Evolutionary conservation across 2,888 invertebrate genomes (phyloP).

Genomic region (Pyralis farinalis): DNA sequence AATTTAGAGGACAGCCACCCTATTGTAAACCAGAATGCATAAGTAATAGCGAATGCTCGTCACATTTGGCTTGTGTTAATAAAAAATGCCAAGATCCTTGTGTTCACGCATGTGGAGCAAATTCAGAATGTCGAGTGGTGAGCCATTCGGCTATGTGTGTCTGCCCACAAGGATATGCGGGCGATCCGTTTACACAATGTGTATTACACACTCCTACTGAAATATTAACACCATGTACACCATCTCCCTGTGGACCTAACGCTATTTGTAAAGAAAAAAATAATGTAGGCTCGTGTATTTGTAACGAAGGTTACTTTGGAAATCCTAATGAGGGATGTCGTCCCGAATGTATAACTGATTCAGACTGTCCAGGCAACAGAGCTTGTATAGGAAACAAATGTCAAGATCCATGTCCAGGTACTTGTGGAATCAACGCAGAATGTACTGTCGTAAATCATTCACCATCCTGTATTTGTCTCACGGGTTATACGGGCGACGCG

Average conservation of each 20-base stretch:
- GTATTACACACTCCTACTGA: slow-evolving; percentile 66
- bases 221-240: slow-evolving; percentile 82
- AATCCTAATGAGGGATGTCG: slow-evolving; percentile 89
- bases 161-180: slow-evolving; percentile 83
- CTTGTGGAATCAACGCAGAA: slow-evolving; percentile 87
- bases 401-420: slow-evolving; percentile 87
- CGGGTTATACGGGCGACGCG: slow-evolving; percentile 83
- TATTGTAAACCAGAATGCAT: slow-evolving; percentile 91
- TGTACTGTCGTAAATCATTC: slow-evolving; percentile 87
- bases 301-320: slow-evolving; percentile 85
- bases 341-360: slow-evolving; percentile 87
- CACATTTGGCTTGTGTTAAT: slow-evolving; percentile 86
- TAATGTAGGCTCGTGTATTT: slow-evolving; percentile 86
- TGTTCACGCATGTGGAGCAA: slow-evolving; percentile 85
- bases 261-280: slow-evolving; percentile 85
- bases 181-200: slow-evolving; percentile 84
- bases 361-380: slow-evolving; percentile 86
- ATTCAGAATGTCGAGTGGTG: slow-evolving; percentile 87
- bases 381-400: slow-evolving; percentile 89
- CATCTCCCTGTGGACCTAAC: slow-evolving; percentile 87
- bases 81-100: slow-evolving; percentile 89
- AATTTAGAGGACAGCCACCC: slow-evolving; percentile 86
- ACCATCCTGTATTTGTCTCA: slow-evolving; percentile 84
- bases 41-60: slow-evolving; percentile 87
- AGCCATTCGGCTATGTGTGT: slow-evolving; percentile 91